Conservation (phyloP, 2,888 invertebrate genomes). For the Melieria picta region DNA sequence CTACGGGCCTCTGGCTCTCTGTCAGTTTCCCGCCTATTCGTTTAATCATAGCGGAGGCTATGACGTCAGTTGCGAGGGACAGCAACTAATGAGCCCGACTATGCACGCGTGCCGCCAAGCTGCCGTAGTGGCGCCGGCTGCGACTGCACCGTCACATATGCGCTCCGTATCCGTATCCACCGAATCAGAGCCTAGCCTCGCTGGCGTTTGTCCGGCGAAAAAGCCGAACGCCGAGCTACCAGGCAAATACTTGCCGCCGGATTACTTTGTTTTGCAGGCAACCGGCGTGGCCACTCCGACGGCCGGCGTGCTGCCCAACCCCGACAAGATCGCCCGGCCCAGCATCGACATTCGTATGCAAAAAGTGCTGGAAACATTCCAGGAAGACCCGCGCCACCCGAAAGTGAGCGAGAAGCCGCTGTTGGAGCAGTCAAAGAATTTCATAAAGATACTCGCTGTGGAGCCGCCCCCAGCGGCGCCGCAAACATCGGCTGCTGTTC, state of each 20-base stretch:
- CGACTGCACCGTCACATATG: slow-evolving; percentile 5
- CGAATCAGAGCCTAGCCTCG: slow-evolving; percentile 41
- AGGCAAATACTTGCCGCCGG: slow-evolving; percentile 28
- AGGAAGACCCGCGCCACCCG: slow-evolving; percentile 37
- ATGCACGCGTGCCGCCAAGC: neutral
- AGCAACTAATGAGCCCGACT: neutral
- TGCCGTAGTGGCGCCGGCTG: neutral
- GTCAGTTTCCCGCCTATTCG: slow-evolving; percentile 35
- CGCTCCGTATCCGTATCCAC: slow-evolving; percentile 41
- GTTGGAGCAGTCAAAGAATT: slow-evolving; percentile 31
- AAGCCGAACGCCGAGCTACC: slow-evolving; percentile 5
- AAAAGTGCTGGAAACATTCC: slow-evolving; percentile 43
- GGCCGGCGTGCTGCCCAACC: slow-evolving; percentile 1
- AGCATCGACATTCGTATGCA: slow-evolving; percentile 45
- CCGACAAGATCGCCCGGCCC: slow-evolving; percentile 29
- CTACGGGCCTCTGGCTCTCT: slow-evolving; percentile 34
- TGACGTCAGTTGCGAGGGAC: neutral
- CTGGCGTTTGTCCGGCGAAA: neutral
- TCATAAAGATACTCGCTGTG: slow-evolving; percentile 25
- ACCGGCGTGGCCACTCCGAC: slow-evolving; percentile 16
- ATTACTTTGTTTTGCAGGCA: slow-evolving; percentile 42
- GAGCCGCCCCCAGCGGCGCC: neutral
- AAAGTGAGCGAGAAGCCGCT: slow-evolving; percentile 22
- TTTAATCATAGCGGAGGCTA: slow-evolving; percentile 16
- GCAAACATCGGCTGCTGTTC: neutral